phyloP scores from a whole-genome alignment of 2,888 invertebrate genomes.

The Ichneumon xanthorius region DNA sequence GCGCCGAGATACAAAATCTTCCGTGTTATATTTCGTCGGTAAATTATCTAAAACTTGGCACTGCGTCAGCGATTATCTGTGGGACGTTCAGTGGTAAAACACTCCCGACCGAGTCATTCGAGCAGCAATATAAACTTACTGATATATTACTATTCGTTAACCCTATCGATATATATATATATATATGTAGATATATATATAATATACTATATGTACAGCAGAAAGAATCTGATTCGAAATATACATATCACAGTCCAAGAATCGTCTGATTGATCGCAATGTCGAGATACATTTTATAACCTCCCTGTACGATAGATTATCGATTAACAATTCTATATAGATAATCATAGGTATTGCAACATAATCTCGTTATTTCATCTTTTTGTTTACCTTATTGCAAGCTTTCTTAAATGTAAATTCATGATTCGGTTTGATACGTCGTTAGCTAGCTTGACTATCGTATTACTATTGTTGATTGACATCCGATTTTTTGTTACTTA shows the following conservation, averaged over 20 bases:
- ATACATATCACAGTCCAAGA: constrained; percentile 72
- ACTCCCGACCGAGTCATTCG: not conserved
- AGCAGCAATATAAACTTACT: constrained; percentile 44
- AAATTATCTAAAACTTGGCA: constrained; percentile 4
- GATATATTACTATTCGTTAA: constrained; percentile 39
- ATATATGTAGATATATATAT: constrained; percentile 18
- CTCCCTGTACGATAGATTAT: not conserved
- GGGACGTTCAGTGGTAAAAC: constrained; percentile 6
- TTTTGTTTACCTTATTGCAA: constrained; percentile 33
- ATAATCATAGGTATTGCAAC: constrained; percentile 18
- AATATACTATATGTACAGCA: constrained; percentile 55
- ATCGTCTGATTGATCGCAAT: constrained; percentile 41
- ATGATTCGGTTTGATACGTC: constrained; percentile 19
- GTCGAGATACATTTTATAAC: constrained; percentile 22
- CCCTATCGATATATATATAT: constrained; percentile 36
- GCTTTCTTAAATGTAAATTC: constrained; percentile 31
- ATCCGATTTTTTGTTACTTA: constrained; percentile 73
- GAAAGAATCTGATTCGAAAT: constrained; percentile 64
- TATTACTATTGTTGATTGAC: constrained; percentile 35
- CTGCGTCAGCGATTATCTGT: not conserved
- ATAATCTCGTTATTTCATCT: not conserved
- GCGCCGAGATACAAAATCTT: constrained; percentile 22
- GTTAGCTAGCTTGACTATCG: not conserved
- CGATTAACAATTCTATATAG: constrained; percentile 26
- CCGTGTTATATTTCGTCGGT: constrained; percentile 6